Evolutionary conservation across 2,797 vertebrate species (phyloP).

Genomic region (Discoglossus pictus): DNA sequence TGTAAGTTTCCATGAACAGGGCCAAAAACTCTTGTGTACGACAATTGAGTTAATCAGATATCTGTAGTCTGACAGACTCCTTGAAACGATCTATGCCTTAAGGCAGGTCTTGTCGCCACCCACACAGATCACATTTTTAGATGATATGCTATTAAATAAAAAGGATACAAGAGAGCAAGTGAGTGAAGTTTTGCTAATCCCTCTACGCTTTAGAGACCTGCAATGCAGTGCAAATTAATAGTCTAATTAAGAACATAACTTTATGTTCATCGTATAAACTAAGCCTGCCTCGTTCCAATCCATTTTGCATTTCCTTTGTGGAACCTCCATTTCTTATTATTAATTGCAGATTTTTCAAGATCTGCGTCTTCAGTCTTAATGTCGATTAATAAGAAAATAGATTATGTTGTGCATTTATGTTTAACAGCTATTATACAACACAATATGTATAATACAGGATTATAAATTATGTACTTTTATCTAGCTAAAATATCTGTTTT

Average conservation of each 20-base stretch:
- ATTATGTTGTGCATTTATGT: too few species aligned
- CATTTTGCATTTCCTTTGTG: conserved; percentile 35
- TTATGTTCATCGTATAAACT: conserved; percentile 9
- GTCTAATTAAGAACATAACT: conserved; percentile 35
- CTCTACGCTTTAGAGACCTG: conserved; percentile 6
- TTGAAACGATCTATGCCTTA: conserved; percentile 33
- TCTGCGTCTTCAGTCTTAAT: too few species aligned
- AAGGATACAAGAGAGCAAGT: conserved; percentile 4
- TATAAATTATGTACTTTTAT: too few species aligned
- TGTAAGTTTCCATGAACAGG: conserved; percentile 36
- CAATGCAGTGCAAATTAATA: neutral
- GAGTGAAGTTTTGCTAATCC: conserved; percentile 27
- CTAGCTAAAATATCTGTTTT: too few species aligned
- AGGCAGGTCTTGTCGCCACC: conserved; percentile 45
- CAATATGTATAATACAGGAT: too few species aligned
- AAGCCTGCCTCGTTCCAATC: conserved; percentile 24
- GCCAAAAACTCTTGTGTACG: conserved; percentile 36
- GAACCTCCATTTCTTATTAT: conserved; percentile 23
- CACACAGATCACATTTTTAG: conserved; percentile 28
- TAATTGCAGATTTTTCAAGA: neutral
- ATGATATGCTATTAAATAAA: conserved; percentile 34
- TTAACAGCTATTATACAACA: too few species aligned
- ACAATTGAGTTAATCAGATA: conserved; percentile 42
- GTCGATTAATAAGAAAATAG: too few species aligned
- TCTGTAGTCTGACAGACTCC: conserved; percentile 29